Evolutionary conservation across 92 coral and sea anemone genomes (phyloP).

Genomic region (Hydrozoanthus gracilis): DNA sequence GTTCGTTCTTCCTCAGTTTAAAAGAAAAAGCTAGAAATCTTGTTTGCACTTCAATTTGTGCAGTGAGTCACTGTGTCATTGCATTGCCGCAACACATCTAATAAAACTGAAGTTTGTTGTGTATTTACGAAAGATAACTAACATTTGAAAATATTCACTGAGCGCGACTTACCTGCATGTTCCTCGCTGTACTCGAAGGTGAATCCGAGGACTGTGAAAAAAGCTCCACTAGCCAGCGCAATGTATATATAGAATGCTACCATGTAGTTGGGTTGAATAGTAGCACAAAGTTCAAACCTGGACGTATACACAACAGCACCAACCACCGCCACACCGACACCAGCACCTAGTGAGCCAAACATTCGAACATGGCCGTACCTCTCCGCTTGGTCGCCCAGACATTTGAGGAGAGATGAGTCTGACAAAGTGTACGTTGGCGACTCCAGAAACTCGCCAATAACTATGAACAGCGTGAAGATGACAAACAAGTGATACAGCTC

Average conservation of each 20-base stretch:
- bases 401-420: constrained; percentile 54
- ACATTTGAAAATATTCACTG: neutral
- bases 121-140: neutral
- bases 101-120: neutral
- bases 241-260: constrained; percentile 31
- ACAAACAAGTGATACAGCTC: constrained; percentile 61
- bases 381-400: constrained; percentile 47
- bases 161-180: neutral
- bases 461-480: constrained; percentile 52
- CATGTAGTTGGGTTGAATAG: constrained; percentile 37
- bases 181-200: constrained; percentile 27
- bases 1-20: too few species aligned
- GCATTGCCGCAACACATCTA: too few species aligned
- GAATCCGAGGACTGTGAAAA: constrained; percentile 34
- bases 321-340: constrained; percentile 51
- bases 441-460: constrained; percentile 62
- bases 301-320: constrained; percentile 38
- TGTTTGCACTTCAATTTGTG: too few species aligned
- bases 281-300: constrained; percentile 36
- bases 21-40: too few species aligned
- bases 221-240: constrained; percentile 20
- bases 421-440: constrained; percentile 64
- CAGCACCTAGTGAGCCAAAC: constrained; percentile 66
- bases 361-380: constrained; percentile 58
- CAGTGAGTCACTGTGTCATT: too few species aligned